A percentile compares a stretch with the other conserved stretches of the same genome.
Evolutionary conservation across 2,888 invertebrate genomes (phyloP).

Genomic region (Hemistola chrysoprasaria): DNA sequence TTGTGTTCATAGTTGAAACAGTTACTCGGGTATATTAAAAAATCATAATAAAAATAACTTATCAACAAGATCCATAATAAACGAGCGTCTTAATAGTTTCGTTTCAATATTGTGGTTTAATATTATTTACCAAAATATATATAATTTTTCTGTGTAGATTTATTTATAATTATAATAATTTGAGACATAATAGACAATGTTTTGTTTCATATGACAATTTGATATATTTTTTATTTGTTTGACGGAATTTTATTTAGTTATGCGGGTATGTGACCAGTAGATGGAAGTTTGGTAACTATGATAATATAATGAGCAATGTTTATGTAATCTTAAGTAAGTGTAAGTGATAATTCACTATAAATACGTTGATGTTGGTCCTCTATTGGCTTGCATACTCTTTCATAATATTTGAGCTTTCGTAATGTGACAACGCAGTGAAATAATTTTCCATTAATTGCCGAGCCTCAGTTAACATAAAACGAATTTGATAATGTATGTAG

Average conservation of each 20-base stretch:
- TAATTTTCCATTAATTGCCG: slow-evolving; percentile 31
- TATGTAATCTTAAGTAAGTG: too few species aligned
- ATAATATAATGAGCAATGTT: too few species aligned
- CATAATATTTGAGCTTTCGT: slow-evolving; percentile 52
- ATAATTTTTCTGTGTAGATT: slow-evolving; percentile 63
- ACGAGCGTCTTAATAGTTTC: slow-evolving; percentile 43
- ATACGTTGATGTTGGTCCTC: neutral
- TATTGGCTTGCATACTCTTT: too few species aligned
- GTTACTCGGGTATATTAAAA: slow-evolving; percentile 61
- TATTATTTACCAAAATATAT: slow-evolving; percentile 54
- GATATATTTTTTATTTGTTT: slow-evolving; percentile 44
- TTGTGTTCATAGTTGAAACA: slow-evolving; percentile 78
- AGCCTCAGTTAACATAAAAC: slow-evolving; percentile 27
- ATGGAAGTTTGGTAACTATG: too few species aligned
- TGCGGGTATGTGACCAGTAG: too few species aligned
- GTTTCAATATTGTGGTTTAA: slow-evolving; percentile 64
- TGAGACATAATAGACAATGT: slow-evolving; percentile 69
- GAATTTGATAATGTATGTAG: slow-evolving; percentile 21
- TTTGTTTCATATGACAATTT: slow-evolving; percentile 58
- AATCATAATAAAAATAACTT: slow-evolving; percentile 67
- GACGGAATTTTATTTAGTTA: slow-evolving; percentile 22
- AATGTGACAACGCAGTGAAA: slow-evolving; percentile 35
- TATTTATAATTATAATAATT: slow-evolving; percentile 60
- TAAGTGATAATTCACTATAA: neutral
- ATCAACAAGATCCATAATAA: slow-evolving; percentile 52